Conservation (phyloP, 2,888 invertebrate genomes). For the Acrobasis consociella region DNA sequence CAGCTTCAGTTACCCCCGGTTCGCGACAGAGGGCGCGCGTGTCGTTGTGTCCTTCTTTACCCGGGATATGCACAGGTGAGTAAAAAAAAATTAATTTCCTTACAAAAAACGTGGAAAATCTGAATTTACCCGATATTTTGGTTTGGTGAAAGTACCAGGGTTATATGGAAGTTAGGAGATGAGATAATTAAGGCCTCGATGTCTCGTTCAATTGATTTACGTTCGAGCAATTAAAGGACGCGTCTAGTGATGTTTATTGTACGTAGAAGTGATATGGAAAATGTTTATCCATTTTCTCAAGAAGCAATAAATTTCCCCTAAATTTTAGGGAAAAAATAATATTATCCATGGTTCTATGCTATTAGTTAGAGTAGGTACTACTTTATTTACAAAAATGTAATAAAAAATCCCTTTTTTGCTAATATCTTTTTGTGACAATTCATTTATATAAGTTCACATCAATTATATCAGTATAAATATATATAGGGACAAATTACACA, state of each 20-base stretch:
- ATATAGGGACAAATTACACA: too few relatives aligned
- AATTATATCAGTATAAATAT: too few relatives aligned
- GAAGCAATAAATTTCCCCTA: neutral
- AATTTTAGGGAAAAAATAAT: too few relatives aligned
- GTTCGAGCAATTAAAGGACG: constrained; percentile 7
- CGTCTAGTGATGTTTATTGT: neutral
- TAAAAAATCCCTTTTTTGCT: too few relatives aligned
- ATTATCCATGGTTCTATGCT: too few relatives aligned
- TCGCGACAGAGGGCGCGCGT: constrained; percentile 25
- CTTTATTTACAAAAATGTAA: too few relatives aligned
- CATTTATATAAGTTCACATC: too few relatives aligned
- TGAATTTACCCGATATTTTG: neutral
- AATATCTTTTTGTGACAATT: too few relatives aligned
- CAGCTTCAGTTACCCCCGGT: constrained; percentile 27
- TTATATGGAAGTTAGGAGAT: neutral
- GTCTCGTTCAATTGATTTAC: constrained; percentile 9
- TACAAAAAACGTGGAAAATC: neutral
- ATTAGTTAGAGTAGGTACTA: too few relatives aligned
- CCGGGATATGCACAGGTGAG: constrained; percentile 16
- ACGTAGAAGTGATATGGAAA: neutral
- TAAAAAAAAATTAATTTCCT: neutral
- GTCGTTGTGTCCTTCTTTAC: neutral
- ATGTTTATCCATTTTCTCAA: neutral
- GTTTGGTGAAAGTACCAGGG: neutral
- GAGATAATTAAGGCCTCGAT: neutral